A percentile compares a stretch with the other conserved stretches of the same genome.
Evolutionary conservation across 2,113 vertebrate species (phyloP).

Genomic region (Odobenus rosmarus): DNA sequence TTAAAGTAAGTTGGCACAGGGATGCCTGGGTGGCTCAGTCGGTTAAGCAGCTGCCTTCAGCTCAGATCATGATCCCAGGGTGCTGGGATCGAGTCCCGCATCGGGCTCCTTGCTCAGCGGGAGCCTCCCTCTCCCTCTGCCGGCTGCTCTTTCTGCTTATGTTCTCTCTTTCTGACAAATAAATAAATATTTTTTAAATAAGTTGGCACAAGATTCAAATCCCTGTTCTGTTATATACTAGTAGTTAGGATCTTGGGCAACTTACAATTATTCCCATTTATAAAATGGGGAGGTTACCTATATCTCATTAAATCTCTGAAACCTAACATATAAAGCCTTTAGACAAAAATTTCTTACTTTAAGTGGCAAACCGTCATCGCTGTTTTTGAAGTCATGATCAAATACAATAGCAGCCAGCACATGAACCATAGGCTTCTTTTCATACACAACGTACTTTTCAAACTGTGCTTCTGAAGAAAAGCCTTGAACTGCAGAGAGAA

Average conservation of each 20-base stretch:
- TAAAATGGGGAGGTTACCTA: not conserved
- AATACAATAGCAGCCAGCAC: constrained; percentile 93
- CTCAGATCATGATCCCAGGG: no score
- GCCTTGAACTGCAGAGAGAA: constrained; percentile 86
- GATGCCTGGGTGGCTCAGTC: no score
- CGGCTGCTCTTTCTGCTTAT: no score
- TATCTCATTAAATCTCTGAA: not conserved
- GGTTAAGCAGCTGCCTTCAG: no score
- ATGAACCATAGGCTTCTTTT: constrained; percentile 83
- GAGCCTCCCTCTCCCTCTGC: no score
- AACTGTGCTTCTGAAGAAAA: constrained; percentile 92
- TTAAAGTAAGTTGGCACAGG: not conserved
- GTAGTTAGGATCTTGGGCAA: not conserved
- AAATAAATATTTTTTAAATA: not conserved
- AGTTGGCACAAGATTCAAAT: not conserved
- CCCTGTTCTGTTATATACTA: not conserved
- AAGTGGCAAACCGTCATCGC: constrained; percentile 89
- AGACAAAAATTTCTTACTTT: constrained; percentile 85
- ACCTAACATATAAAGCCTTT: not conserved
- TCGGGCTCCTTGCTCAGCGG: no score
- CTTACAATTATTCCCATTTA: not conserved
- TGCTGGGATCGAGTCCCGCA: no score
- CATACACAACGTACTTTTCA: constrained; percentile 88
- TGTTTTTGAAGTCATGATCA: constrained; percentile 87
- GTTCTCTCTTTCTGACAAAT: no score